Evolutionary conservation across 2,113 vertebrate genomes (phyloP).

Genomic region (Ifrita kowaldi): DNA sequence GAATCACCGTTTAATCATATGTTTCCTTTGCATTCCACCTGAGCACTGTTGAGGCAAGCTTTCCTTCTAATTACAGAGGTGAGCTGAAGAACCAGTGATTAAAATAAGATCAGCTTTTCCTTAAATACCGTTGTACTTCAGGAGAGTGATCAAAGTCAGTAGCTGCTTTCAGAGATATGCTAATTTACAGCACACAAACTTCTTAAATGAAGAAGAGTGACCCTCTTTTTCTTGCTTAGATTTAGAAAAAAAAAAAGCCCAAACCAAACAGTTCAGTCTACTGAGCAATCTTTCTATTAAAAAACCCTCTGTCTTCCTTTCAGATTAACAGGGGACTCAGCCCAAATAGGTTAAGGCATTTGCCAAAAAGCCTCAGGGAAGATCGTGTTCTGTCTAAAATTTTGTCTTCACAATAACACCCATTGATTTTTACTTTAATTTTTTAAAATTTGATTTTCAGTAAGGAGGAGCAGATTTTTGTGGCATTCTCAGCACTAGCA

Average conservation of each 20-base stretch:
- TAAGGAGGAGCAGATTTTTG: not conserved
- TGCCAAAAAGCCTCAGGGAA: not conserved
- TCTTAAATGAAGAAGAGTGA: not conserved
- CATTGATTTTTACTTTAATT: not conserved
- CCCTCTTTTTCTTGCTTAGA: not conserved
- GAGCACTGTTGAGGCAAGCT: not conserved
- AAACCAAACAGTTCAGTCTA: not conserved
- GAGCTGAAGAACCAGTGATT: constrained; percentile 15
- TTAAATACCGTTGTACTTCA: constrained; percentile 5
- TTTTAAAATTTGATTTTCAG: not conserved
- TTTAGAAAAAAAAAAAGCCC: not conserved
- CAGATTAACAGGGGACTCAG: not conserved
- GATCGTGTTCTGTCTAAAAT: not conserved
- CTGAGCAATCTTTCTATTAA: not conserved
- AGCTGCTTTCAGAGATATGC: not conserved
- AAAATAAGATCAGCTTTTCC: constrained; percentile 43
- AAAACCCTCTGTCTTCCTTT: not conserved
- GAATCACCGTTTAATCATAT: constrained; percentile 47
- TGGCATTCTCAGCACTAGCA: not conserved
- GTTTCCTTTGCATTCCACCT: constrained; percentile 39
- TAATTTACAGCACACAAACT: not conserved
- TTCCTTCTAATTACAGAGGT: constrained; percentile 43
- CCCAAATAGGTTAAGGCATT: not conserved
- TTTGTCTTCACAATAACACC: not conserved
- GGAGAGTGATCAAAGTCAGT: constrained; percentile 14